Evolutionary conservation across 1,140 invertebrate genomes (phyloP).

Genomic region (Aphelenchoides fujianensis): DNA sequence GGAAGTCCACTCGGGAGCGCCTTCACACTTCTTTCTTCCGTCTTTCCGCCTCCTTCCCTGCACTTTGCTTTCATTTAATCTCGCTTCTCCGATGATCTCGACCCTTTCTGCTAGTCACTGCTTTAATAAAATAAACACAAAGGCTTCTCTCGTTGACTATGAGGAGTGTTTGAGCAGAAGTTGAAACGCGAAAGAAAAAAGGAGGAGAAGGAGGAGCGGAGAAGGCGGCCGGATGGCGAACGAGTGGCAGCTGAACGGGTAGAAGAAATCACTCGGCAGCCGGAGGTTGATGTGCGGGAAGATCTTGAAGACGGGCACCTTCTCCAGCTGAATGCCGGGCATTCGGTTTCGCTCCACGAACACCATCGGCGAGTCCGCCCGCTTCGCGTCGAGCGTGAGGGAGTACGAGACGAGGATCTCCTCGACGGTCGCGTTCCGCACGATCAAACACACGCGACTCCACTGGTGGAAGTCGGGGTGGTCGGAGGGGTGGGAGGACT

Average conservation of each 20-base stretch:
- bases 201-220: not conserved
- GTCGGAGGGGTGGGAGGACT: too few species aligned
- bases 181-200: not conserved
- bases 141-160: too few species aligned
- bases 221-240: not conserved
- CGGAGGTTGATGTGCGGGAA: not conserved
- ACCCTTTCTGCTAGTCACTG: too few species aligned
- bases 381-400: not conserved
- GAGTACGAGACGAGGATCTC: not conserved
- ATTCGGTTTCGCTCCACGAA: not conserved
- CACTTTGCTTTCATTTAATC: slow-evolving; percentile 1
- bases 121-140: not conserved
- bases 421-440: not conserved
- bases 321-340: not conserved
- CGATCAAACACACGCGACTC: not conserved
- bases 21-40: not conserved
- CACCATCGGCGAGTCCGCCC: not conserved
- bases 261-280: not conserved
- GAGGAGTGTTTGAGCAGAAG: not conserved
- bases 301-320: not conserved
- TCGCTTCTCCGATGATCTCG: too few species aligned
- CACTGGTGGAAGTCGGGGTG: not conserved
- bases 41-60: not conserved
- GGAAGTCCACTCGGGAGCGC: too few species aligned
- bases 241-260: not conserved